Conservation (phyloP, 2,797 vertebrate species). For the Chelonia mydas region DNA sequence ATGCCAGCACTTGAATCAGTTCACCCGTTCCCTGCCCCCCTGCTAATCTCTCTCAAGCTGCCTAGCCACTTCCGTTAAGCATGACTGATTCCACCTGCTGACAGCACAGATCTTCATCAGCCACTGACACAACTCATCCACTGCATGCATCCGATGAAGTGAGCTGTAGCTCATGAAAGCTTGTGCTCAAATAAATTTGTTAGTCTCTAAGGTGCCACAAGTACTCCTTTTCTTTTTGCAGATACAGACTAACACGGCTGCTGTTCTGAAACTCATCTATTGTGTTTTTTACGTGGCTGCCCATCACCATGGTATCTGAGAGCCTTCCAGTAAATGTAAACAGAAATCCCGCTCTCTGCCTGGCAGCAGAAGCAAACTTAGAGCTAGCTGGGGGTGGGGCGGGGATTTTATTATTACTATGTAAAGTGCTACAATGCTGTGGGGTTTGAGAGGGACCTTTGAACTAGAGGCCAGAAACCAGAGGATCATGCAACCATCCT, state of each 20-base stretch:
- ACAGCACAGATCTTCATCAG: slow-evolving; percentile 63
- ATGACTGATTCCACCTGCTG: slow-evolving; percentile 57
- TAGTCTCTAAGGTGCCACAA: no score
- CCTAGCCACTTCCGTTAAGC: slow-evolving; percentile 49
- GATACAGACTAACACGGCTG: no score
- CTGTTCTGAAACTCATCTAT: not conserved
- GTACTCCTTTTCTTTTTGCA: no score
- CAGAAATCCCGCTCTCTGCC: not conserved
- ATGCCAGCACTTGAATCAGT: not conserved
- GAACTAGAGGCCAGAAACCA: not conserved
- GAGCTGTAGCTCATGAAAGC: no score
- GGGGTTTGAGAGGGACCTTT: not conserved
- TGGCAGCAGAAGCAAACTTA: not conserved
- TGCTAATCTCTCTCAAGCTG: slow-evolving; percentile 47
- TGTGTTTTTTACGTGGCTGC: not conserved
- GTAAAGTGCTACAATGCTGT: not conserved
- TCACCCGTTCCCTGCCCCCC: slow-evolving; percentile 10
- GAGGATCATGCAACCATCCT: not conserved
- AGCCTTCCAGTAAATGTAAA: fast-evolving
- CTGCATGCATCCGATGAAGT: no score
- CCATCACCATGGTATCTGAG: fast-evolving
- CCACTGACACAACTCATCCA: slow-evolving; percentile 19
- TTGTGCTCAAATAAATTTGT: no score
- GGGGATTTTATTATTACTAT: not conserved
- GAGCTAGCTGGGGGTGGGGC: fast-evolving